Evolutionary conservation across 2,888 invertebrate species (phyloP), one percentile per base, ranked within the genome.

Genomic region (Macaria liturata): DNA sequence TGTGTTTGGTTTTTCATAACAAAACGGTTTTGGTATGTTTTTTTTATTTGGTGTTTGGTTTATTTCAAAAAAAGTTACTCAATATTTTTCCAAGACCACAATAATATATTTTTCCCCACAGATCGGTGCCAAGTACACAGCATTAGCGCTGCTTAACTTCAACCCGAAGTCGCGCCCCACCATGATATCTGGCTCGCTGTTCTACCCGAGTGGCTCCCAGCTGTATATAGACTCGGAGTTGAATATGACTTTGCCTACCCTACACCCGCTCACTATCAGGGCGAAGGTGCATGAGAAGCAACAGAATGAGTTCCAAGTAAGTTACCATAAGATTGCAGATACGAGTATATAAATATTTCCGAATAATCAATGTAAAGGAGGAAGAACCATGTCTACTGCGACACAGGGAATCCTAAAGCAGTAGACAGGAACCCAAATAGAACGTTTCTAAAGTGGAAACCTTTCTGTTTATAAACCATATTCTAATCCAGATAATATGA

Each of bases 191-290:
- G 91, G 92, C 0, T 84, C 78, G 54, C 92, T 76, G 80, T 95
- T 76, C 93, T 92, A 94, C 68, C 96, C 97, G 0, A 93, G 94
- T 0, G 94, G 95, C 0, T 92, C 93, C 0, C 89, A 95, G 47
- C 92, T 96, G 67, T 94, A 93, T 30, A 80, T 96, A 47, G 96
- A 96, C 76, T 94, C 94, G 0, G 94, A 94, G 62, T 84, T 95
- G 9, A 96, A 96, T 77, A 86, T 96, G 52, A 95, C 96, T 0
- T 90, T 97, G 46, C 96, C 97, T 0, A 94, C 95, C 0, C 93
- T 96, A 64, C 94, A 94, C 55, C 95, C 97, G 0, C 94, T 96
- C 86, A 86, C 94, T 0, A 81, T 95, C 1, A 92, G 93, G 50
- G 85, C 94, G 0, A 94, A 94, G 67, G 85, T 97, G 6, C 93